These are phyloP conservation scores for Drosophila tsacasi DNA, from an alignment of 1,140 invertebrate genomes.

Conservation along the genomic window DNA sequence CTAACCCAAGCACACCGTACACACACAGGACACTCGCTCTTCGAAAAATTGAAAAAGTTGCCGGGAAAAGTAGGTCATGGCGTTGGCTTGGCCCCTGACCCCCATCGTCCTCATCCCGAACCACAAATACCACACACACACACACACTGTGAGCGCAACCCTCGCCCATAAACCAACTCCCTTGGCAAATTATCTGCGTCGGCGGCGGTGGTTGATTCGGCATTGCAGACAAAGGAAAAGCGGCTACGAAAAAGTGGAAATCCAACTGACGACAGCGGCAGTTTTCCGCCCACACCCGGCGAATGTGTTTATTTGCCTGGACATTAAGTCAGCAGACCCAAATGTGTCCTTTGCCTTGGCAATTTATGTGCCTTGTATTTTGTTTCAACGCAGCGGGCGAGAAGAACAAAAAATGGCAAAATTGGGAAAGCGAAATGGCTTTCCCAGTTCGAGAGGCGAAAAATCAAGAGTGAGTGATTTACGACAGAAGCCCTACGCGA, in stretches of 20 bases:
- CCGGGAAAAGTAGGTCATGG: constrained; percentile 73
- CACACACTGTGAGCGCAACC: constrained; percentile 4
- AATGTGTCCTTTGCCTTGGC: constrained; percentile 53
- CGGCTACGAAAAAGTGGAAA: constrained; percentile 57
- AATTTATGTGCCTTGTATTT: constrained; percentile 56
- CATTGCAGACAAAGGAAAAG: constrained; percentile 60
- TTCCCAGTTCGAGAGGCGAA: constrained; percentile 15
- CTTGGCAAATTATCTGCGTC: constrained; percentile 79
- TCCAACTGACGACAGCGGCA: constrained; percentile 70
- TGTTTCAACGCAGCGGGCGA: constrained; percentile 32
- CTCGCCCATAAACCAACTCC: constrained; percentile 44
- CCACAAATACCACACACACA: constrained; percentile 11
- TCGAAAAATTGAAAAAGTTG: constrained; percentile 77
- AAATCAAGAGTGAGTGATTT: constrained; percentile 33
- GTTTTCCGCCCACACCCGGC: constrained; percentile 29
- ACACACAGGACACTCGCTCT: constrained; percentile 19
- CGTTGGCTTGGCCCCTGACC: constrained; percentile 47
- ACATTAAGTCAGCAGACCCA: constrained; percentile 51
- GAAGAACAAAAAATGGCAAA: constrained; percentile 11
- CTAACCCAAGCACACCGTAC: constrained; percentile 36
- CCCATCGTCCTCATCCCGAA: constrained; percentile 4
- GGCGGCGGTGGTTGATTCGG: constrained; percentile 74
- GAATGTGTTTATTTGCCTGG: constrained; percentile 69
- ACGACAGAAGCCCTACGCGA: constrained; percentile 5
- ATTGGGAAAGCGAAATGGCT: constrained; percentile 23